A percentile compares a stretch with the other conserved stretches of the same genome.
Evolutionary conservation across 2,113 vertebrate species (phyloP).

Genomic region (Brienomyrus longianalis): DNA sequence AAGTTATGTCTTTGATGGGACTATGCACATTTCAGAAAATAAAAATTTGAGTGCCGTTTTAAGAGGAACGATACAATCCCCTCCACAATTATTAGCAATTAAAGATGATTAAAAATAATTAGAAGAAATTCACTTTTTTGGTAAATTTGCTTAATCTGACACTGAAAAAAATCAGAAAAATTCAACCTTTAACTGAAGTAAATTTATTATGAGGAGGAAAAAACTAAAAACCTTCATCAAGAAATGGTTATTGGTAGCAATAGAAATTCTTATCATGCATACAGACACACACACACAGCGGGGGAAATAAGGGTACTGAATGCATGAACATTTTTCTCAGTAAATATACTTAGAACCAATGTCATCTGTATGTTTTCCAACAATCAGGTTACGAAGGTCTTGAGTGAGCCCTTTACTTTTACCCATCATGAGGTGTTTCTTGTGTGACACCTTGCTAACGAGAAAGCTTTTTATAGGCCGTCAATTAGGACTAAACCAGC

Average conservation of each 20-base stretch:
- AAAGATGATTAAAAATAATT: background rate
- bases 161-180: background rate
- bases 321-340: no score
- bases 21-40: background rate
- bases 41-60: background rate
- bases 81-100: background rate
- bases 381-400: no score
- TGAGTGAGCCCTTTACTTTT: no score
- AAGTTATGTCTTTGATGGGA: background rate
- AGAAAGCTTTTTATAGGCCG: no score
- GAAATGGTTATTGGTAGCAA: background rate
- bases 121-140: background rate
- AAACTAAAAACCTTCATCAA: background rate
- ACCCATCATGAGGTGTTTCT: no score
- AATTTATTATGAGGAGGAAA: background rate
- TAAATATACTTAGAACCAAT: no score
- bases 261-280: background rate
- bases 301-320: no score
- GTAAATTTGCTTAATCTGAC: background rate
- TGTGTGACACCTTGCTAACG: no score
- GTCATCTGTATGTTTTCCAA: no score
- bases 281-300: no score
- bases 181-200: background rate
- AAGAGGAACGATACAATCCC: background rate
- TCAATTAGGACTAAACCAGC: no score